Conservation (phyloP, 2,113 vertebrate species). For the cat (Felis catus) region F.catus_Fca126_mat1.0 CM031428.1:52639001-52639500, state of each 20-base stretch:
- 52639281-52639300: slow-evolving; percentile 15
- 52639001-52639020: neutral
- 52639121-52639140: slow-evolving; percentile 20
- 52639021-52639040: neutral
- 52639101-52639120: neutral
- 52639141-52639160: neutral
- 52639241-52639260: neutral
- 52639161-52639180: slow-evolving; percentile 49
- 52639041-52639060: slow-evolving; percentile 19
- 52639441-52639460: neutral
- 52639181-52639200: slow-evolving; percentile 36
- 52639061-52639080: slow-evolving; percentile 12
- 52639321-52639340: neutral
- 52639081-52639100: neutral
- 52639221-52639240: slow-evolving; percentile 6
- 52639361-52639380: neutral
- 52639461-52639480: neutral
- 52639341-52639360: neutral
- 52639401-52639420: slow-evolving; percentile 14
- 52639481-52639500: neutral
- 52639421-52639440: neutral
- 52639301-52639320: neutral
- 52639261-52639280: neutral
- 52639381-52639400: neutral
- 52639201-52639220: slow-evolving; percentile 46